A percentile compares a stretch with the other conserved stretches of the same genome.
Evolutionary conservation across 2,797 vertebrate genomes (phyloP).

Genomic region (Nothura maculosa): DNA sequence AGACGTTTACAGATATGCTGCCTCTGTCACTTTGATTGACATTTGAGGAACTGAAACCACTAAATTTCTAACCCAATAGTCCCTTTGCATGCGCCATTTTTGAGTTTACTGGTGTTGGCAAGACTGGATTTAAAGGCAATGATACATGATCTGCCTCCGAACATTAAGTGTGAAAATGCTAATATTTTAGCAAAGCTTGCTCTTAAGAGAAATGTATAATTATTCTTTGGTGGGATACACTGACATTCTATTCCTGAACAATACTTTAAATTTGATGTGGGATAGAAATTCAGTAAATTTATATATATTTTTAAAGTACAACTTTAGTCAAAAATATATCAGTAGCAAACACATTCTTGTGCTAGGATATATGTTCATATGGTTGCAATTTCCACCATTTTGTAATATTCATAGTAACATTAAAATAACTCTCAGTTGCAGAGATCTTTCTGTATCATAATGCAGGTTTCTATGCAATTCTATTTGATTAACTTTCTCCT

Average conservation of each 20-base stretch:
- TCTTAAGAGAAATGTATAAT: neutral
- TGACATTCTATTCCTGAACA: neutral
- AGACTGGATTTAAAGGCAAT: neutral
- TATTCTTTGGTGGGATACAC: neutral
- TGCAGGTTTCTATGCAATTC: neutral
- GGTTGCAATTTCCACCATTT: neutral
- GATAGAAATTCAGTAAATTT: neutral
- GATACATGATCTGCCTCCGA: neutral
- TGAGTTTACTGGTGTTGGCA: neutral
- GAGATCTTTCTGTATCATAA: neutral
- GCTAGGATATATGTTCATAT: neutral
- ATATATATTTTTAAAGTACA: neutral
- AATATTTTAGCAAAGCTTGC: neutral
- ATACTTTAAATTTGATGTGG: neutral
- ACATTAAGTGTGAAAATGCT: neutral
- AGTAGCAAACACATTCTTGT: neutral
- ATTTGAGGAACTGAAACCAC: neutral
- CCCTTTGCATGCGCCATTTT: neutral
- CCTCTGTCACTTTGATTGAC: neutral
- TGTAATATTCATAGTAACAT: neutral
- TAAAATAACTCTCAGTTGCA: neutral
- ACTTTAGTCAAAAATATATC: neutral
- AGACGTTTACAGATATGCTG: fast-evolving
- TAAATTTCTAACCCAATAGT: neutral
- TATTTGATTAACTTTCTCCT: neutral